Conservation (phyloP, 1,140 invertebrate genomes). For the Eciton burchellii region DNA sequence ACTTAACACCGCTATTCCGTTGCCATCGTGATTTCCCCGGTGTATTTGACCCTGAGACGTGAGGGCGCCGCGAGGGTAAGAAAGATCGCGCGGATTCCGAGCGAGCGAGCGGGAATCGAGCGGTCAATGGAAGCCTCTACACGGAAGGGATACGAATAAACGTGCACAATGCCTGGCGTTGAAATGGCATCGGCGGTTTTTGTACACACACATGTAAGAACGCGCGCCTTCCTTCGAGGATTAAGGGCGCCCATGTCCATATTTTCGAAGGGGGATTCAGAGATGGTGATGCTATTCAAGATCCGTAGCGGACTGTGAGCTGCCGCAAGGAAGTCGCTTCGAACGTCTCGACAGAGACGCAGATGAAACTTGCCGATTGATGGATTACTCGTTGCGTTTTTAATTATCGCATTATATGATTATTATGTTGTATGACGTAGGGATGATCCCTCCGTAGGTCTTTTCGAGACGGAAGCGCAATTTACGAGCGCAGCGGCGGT, state of each 20-base stretch:
- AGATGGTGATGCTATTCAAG: too few species aligned
- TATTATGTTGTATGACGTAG: neutral
- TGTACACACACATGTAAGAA: too few species aligned
- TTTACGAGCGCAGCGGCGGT: neutral
- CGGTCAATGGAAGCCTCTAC: neutral
- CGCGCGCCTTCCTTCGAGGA: neutral
- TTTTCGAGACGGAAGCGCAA: neutral
- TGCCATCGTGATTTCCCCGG: conserved; percentile 48
- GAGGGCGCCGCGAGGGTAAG: neutral
- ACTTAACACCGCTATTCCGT: conserved; percentile 48
- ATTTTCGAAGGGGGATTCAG: neutral
- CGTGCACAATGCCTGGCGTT: neutral
- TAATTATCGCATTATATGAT: too few species aligned
- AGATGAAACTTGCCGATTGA: too few species aligned
- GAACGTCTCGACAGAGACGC: too few species aligned
- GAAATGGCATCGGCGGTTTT: neutral
- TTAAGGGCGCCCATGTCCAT: neutral
- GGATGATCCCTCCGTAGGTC: neutral
- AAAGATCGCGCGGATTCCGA: conserved; percentile 9
- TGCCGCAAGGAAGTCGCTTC: too few species aligned
- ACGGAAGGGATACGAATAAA: conserved; percentile 24
- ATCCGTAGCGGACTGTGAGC: too few species aligned
- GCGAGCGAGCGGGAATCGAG: conserved; percentile 11
- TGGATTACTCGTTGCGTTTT: too few species aligned
- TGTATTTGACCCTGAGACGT: conserved; percentile 35